Evolutionary conservation across 2,888 invertebrate species (phyloP).

Genomic region (Capitulum mitella): DNA sequence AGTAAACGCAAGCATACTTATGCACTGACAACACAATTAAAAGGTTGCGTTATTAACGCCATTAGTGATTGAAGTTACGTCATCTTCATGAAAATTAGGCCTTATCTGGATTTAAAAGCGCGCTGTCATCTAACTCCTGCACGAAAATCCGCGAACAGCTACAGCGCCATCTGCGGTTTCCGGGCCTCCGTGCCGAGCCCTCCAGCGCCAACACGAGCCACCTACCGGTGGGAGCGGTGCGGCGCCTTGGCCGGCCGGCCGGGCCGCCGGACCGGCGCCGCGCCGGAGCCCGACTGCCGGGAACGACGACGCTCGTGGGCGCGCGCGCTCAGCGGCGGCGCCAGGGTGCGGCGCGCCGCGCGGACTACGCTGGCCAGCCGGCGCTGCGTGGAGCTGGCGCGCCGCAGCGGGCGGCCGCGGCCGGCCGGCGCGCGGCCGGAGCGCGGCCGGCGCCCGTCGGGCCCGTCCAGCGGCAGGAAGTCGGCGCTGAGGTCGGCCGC

Average conservation of each 20-base stretch:
- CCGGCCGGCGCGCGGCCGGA: not conserved
- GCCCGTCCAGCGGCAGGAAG: not conserved
- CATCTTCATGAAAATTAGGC: no score
- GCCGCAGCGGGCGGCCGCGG: not conserved
- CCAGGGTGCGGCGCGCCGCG: not conserved
- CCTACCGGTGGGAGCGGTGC: not conserved
- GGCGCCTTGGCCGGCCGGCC: not conserved
- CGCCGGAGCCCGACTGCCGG: not conserved
- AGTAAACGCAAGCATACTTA: no score
- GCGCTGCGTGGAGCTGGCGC: constrained; percentile 4
- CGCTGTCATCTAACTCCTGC: no score
- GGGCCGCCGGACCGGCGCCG: not conserved
- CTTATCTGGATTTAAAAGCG: no score
- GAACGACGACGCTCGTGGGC: not conserved
- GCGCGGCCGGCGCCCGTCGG: not conserved
- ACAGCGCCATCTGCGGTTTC: no score
- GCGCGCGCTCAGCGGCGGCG: not conserved
- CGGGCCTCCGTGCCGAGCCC: no score
- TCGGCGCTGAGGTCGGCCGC: not conserved
- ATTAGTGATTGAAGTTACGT: no score
- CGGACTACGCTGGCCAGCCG: not conserved
- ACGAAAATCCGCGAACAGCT: no score
- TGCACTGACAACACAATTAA: no score
- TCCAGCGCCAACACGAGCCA: no score
- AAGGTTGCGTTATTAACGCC: no score